Percentiles rank a stretch among this genome's conserved stretches.
These are phyloP conservation scores for Danio jaintianensis DNA, from an alignment of 2,797 vertebrate genomes.

Conservation along the genomic window DNA sequence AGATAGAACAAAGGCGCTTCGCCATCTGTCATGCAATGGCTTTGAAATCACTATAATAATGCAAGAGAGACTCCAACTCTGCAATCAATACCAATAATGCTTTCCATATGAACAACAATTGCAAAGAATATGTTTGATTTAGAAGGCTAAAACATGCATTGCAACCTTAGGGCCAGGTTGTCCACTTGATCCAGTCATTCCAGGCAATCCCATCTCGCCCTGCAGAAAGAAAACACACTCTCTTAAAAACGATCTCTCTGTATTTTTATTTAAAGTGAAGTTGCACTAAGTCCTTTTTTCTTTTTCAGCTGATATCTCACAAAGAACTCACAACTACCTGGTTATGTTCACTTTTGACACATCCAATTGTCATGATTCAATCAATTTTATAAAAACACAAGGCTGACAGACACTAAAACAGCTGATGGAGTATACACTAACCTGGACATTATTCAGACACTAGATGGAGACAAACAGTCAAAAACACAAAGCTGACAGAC, in stretches of 20 bases:
- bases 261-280: no score
- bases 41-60: slow-evolving; percentile 21
- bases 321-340: no score
- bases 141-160: slow-evolving; percentile 20
- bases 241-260: not conserved
- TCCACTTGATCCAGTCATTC: slow-evolving; percentile 85
- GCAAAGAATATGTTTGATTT: not conserved
- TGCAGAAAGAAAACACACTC: slow-evolving; percentile 63
- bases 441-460: no score
- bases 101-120: slow-evolving; percentile 5
- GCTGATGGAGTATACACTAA: no score
- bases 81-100: slow-evolving; percentile 14
- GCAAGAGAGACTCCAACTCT: not conserved
- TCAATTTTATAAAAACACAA: no score
- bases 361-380: no score
- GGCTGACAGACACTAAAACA: no score
- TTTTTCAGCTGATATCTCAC: no score
- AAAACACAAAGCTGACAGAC: no score
- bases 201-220: slow-evolving; percentile 87
- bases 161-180: slow-evolving; percentile 86
- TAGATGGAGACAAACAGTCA: no score
- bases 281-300: no score
- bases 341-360: no score
- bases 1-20: slow-evolving; percentile 66
- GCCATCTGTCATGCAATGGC: slow-evolving; percentile 41